A percentile compares a stretch with the other conserved stretches of the same genome.
phyloP scores from a whole-genome alignment of 2,113 vertebrate species.

The Tonatia bakeri region DNA sequence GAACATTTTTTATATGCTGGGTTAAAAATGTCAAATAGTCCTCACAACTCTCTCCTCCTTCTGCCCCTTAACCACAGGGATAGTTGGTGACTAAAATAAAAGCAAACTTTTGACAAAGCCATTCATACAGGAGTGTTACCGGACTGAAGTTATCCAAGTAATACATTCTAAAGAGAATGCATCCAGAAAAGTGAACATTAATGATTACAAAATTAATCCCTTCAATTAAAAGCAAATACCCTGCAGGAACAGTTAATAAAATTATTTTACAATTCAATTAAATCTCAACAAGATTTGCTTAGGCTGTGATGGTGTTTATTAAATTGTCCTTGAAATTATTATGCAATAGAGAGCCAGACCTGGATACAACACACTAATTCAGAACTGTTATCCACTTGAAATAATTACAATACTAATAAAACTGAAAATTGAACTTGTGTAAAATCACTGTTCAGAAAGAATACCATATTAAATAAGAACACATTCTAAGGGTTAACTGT shows the following conservation, averaged over 20 bases:
- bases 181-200: conserved; percentile 29
- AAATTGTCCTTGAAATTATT: conserved; percentile 69
- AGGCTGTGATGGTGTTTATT: conserved; percentile 60
- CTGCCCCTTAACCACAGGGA: accelerated
- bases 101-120: neutral
- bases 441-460: neutral
- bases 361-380: neutral
- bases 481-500: neutral
- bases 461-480: accelerated
- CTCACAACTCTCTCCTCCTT: neutral
- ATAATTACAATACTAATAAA: neutral
- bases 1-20: neutral
- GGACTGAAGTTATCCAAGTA: conserved; percentile 21
- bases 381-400: neutral
- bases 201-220: conserved; percentile 72
- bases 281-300: conserved; percentile 68
- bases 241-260: conserved; percentile 54
- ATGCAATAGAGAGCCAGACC: conserved; percentile 46
- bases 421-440: neutral
- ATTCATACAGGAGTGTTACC: neutral
- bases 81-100: neutral
- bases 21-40: neutral
- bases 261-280: conserved; percentile 74
- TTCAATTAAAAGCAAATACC: conserved; percentile 71
- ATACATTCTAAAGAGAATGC: neutral